Evolutionary conservation across 2,797 vertebrate species (phyloP), one percentile per base, ranked within the genome.

Genomic region (Galaxias olidus): DNA sequence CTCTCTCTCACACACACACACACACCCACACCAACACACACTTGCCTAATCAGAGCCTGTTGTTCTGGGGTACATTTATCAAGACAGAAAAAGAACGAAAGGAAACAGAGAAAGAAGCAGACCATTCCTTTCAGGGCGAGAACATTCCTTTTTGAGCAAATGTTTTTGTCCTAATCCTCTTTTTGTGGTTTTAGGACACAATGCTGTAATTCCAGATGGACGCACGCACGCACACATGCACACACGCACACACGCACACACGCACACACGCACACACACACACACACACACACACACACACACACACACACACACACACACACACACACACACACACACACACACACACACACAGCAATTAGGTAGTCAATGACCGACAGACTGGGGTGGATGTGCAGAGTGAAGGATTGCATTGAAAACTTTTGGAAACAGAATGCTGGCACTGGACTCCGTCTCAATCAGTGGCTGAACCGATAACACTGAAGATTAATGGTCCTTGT

Each of bases 361-460:
- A 30, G 30, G 30, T 30, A 30, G 3, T 30, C 30, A 30, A 30
- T 30, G 30, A 6, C 30, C 30, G 30, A 6, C 30, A 30, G 30
- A 3, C 30, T 30, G 76, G 73, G 10, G 72, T 61, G 77, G 80
- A 86, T 84, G 78, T 76, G 66, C 47, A 63, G 72, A 75, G 84
- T 81, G 75, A 87, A 74, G 76, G 81, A 84, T 88, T 81, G 74
- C 76, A 63, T 59, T 60, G 50, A 69, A 79, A 74, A 75, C 67
- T 58, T 51, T 58, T 77, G 73, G 82, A 88, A 88, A 87, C 83
- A 84, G 75, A 77, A 78, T 66, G 69, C 81, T 84, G 79, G 79
- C 78, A 72, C 77, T 74, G 72, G 68, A 43, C 54, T 67, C 44
- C 50, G 62, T 84, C 80, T 85, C 80, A 86, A 89, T 91, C 86